Base-by-base conservation (phyloP, 1,140 invertebrate genomes). In the Anoplophora glabripennis region DNA sequence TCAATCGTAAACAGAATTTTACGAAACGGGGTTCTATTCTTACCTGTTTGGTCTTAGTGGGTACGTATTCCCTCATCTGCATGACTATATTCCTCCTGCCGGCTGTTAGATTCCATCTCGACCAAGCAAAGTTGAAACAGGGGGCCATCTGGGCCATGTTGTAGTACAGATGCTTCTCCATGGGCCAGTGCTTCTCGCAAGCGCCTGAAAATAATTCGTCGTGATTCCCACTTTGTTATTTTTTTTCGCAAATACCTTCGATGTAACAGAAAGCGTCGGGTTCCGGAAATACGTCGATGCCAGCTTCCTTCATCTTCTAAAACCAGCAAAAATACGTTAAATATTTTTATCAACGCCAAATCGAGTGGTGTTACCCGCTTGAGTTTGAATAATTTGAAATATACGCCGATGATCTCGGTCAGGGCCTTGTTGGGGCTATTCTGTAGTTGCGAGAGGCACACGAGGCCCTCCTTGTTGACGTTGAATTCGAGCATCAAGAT, bases 281-380 rank as follows among this genome's bases (percentile, higher is more conserved):
- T 56, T 87, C 86, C 0, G 93, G 93, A 75, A 96, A 96, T n/a
- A 96, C 78, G 73, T 95, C 92, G 36, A 94, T 85, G n/a, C 92
- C 92, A 5, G 84, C 82, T 33, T 78, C 77, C 58, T 83, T 81
- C 76, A 93, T 80, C 58, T 85, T 81, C 89, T 91, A 71, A 7
- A 74, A 69, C n/a, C n/a, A 51, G 40, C 28, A 35, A 48, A 52
- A 2, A 0, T 2, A 77, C 68, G 40, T 66, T 72, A 9, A 76
- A 61, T 37, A 37, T 37, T 8, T 37, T 37, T 8, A 37, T 8
- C n/a, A 37, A 37, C n/a, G n/a, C n/a, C n/a, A n/a, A n/a, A n/a
- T n/a, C n/a, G n/a, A n/a, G n/a, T n/a, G n/a, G n/a, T n/a, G 0
- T 73, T 74, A 86, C 82, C 65, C 76, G 71, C 51, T 82, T 78